Percentiles rank a stretch among this genome's conserved stretches.
phyloP scores from a whole-genome alignment of 2,113 vertebrate species.

The Oreochromis tanganicae region DNA sequence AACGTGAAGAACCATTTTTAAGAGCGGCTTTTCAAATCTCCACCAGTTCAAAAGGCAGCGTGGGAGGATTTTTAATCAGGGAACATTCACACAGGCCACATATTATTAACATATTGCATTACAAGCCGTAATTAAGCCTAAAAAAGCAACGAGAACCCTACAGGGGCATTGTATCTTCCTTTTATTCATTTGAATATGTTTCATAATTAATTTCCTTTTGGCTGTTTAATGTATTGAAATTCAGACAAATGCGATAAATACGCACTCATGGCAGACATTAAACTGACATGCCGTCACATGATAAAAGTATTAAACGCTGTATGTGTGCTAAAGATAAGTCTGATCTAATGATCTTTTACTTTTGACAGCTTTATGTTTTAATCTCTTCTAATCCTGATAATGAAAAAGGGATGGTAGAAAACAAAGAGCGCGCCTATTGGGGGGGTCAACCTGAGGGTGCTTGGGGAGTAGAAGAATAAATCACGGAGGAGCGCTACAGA shows the following conservation, averaged over 20 bases:
- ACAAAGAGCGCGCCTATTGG: neutral
- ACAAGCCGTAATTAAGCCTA: slow-evolving; percentile 49
- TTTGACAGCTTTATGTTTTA: neutral
- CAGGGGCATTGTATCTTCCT: neutral
- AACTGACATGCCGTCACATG: neutral
- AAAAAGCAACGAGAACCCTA: slow-evolving; percentile 11
- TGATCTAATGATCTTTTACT: neutral
- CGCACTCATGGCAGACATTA: neutral
- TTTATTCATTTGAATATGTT: slow-evolving; percentile 19
- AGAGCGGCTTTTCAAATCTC: slow-evolving; percentile 20
- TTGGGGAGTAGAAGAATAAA: neutral
- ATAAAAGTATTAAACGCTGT: neutral
- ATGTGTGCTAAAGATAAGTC: neutral
- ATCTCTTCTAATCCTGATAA: neutral
- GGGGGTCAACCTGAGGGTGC: neutral
- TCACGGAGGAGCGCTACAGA: neutral
- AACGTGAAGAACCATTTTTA: slow-evolving; percentile 2
- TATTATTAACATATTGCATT: slow-evolving; percentile 49
- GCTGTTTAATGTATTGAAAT: slow-evolving; percentile 7
- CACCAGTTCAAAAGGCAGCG: slow-evolving; percentile 50
- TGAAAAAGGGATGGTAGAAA: neutral
- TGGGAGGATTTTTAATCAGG: slow-evolving; percentile 55
- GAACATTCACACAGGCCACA: slow-evolving; percentile 27
- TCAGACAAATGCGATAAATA: neutral
- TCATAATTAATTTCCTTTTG: slow-evolving; percentile 6